phyloP scores from a whole-genome alignment of 1,140 invertebrate genomes.

The Neodiprion pinetum region DNA sequence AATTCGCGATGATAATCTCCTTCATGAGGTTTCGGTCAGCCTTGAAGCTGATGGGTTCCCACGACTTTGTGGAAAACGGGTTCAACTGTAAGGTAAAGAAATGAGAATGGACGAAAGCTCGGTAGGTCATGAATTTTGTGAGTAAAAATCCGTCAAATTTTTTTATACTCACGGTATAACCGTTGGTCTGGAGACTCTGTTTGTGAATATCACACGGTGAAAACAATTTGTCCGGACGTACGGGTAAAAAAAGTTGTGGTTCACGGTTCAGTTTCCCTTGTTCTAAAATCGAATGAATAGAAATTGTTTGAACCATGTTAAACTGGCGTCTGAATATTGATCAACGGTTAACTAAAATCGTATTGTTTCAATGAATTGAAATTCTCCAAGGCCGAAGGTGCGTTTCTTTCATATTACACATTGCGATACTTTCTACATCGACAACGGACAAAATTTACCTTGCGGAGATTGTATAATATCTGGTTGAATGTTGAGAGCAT shows the following conservation, averaged over 20 bases:
- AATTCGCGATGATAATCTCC: constrained; percentile 73
- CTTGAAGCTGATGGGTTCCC: constrained; percentile 60
- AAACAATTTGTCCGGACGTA: constrained; percentile 59
- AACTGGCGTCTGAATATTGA: not conserved
- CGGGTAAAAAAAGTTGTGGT: constrained; percentile 58
- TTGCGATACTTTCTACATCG: not conserved
- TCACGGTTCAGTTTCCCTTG: constrained; percentile 57
- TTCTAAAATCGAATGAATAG: constrained; percentile 39
- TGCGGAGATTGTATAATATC: constrained; percentile 64
- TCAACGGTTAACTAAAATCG: not conserved
- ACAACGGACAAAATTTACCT: constrained; percentile 47
- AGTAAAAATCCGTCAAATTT: constrained; percentile 6
- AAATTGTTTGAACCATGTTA: not conserved
- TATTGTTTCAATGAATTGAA: no score
- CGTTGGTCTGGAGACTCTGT: constrained; percentile 57
- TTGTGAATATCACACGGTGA: constrained; percentile 60
- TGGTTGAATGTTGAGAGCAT: constrained; percentile 61
- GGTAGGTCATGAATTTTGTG: constrained; percentile 17
- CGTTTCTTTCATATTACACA: not conserved
- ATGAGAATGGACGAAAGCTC: constrained; percentile 5
- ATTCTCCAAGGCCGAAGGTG: not conserved
- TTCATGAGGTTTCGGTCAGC: constrained; percentile 60
- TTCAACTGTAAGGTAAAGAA: constrained; percentile 47
- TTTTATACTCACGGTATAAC: constrained; percentile 54
- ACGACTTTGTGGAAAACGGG: constrained; percentile 60